These are phyloP conservation scores for Chalcosyrphus nemorum DNA, from an alignment of 2,888 invertebrate species.

Conservation along the genomic window DNA sequence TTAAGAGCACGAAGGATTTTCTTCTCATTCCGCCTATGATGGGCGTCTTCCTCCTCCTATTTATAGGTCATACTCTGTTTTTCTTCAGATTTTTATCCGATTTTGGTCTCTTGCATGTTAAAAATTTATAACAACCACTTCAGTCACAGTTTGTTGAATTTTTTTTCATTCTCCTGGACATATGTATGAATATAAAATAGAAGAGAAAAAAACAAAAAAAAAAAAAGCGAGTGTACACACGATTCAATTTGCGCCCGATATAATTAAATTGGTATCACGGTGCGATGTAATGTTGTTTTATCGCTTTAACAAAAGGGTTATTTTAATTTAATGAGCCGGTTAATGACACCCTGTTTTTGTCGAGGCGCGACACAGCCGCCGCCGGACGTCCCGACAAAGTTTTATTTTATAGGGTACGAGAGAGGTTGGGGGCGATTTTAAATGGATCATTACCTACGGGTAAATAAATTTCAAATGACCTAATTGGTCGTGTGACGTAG, in stretches of 20 bases:
- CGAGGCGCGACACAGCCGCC: constrained; percentile 2
- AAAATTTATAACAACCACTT: constrained; percentile 14
- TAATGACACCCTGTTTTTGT: constrained; percentile 59
- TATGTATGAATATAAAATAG: not conserved
- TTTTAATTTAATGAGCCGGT: constrained; percentile 73
- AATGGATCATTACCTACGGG: constrained; percentile 59
- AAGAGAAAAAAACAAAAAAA: constrained; percentile 13
- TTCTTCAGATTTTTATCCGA: constrained; percentile 19
- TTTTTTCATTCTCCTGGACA: not conserved
- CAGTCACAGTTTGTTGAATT: constrained; percentile 28
- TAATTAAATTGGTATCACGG: constrained; percentile 70
- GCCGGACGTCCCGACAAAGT: constrained; percentile 23
- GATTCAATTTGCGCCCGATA: constrained; percentile 61
- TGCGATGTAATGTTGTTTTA: constrained; percentile 58
- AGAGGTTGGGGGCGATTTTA: constrained; percentile 32
- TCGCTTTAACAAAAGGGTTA: constrained; percentile 68
- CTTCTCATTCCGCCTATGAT: not conserved
- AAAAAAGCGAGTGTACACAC: constrained; percentile 11
- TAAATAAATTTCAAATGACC: constrained; percentile 66
- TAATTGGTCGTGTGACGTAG: constrained; percentile 46
- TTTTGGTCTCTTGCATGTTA: not conserved
- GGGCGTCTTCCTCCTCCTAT: constrained; percentile 28
- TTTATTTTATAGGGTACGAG: not conserved
- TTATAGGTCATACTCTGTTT: constrained; percentile 36
- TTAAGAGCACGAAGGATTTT: constrained; percentile 55